Evolutionary conservation across 92 coral and sea anemone species (phyloP), one percentile per base, ranked within the genome.

Genomic region (Palythoa caribaeorum): DNA sequence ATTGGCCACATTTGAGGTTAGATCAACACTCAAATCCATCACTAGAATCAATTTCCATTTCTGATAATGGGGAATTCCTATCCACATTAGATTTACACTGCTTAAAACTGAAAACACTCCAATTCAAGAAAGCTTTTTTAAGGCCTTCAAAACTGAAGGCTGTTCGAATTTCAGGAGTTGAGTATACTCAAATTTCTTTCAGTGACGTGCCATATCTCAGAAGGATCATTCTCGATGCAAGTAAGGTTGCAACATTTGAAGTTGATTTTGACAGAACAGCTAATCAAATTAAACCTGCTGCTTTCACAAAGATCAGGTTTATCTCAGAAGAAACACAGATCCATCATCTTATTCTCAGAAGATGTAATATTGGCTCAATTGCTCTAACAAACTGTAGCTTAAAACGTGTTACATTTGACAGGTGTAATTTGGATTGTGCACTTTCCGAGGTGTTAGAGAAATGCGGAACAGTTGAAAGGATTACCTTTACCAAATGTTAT

Each of bases 1-100:
- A 68, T 55, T 87, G 91, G 87, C 60, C 92, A 8, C 87, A 90
- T 74, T 80, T 95, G 65, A 79, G 96, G 86, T 88, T 95, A n/a
- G 96, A 95, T 77, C 96, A 92, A 38, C 90, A 89, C 80, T 92
- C 94, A 28, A 90, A 88, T 77, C 96, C 98, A 11, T 95, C 98
- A 39, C 88, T 95, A 21, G 90, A 91, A 65, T 78, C 55, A 60
- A 78, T 95, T 63, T 59, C 73, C 3, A 78, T 95, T 63, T 85
- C 87, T 85, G 98, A 93, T 80, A 93, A 91, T 90, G 94, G 98
- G 15, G 92, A 88, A 38, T 84, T 77, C 54, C 62, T 95, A 53
- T 83, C 88, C 0, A 78, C 92, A 73, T 87, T 95, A 28, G 98
- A 95, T 74, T 68, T 95, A 60, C 90, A 93, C 10, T 93, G 98